phyloP scores from a whole-genome alignment of 2,113 vertebrate species.

The Pelmatolapia mariae region DNA sequence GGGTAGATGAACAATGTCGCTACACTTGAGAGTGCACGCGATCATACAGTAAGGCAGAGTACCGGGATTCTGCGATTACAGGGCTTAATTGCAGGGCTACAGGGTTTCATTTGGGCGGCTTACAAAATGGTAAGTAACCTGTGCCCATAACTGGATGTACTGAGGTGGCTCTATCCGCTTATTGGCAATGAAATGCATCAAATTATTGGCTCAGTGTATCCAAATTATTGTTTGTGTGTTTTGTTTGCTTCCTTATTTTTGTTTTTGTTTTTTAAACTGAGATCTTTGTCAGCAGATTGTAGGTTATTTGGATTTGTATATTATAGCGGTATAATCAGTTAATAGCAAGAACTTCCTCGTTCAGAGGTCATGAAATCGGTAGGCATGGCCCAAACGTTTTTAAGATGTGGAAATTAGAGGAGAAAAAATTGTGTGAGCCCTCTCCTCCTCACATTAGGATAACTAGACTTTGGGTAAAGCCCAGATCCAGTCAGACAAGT shows the following conservation, averaged over 20 bases:
- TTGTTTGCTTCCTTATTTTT: background rate
- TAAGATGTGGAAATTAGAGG: background rate
- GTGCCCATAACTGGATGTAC: background rate
- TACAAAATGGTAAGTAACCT: constrained; percentile 52
- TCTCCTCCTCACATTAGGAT: background rate
- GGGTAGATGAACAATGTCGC: constrained; percentile 20
- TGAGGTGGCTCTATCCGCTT: background rate
- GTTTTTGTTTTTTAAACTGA: background rate
- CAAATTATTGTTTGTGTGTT: background rate
- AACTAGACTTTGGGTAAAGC: background rate
- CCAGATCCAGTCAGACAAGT: background rate
- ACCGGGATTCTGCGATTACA: background rate
- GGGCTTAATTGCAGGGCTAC: background rate
- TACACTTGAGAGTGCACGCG: background rate
- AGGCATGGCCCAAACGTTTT: background rate
- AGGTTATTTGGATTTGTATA: background rate
- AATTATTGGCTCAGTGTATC: background rate
- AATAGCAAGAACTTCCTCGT: background rate
- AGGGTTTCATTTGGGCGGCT: background rate
- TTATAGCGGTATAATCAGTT: background rate
- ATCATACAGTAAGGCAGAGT: background rate
- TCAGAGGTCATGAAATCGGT: background rate
- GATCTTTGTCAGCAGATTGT: background rate
- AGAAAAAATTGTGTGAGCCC: background rate
- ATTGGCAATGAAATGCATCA: background rate